Evolutionary conservation across 1,140 invertebrate species (phyloP).

Genomic region (Sminthurides bifidus): DNA sequence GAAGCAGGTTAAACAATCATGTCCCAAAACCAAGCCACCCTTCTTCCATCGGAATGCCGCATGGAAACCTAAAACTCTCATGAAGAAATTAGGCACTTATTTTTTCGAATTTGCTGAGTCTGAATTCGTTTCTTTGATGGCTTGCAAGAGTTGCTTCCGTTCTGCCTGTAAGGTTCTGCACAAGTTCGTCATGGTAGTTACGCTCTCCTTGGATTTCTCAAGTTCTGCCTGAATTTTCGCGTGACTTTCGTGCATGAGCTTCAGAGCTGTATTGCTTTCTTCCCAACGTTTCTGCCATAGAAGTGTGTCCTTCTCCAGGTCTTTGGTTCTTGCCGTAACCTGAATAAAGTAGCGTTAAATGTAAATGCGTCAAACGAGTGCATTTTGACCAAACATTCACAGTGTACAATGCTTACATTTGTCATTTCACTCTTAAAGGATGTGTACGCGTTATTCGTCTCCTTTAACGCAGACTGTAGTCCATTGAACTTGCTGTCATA

Average conservation of each 20-base stretch:
- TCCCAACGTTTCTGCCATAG: slow-evolving; percentile 30
- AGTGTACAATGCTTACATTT: slow-evolving; percentile 13
- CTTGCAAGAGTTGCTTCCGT: no score
- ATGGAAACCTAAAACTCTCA: no score
- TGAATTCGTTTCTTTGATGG: no score
- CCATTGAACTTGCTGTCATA: slow-evolving; percentile 30
- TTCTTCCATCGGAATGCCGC: no score
- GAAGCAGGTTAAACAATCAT: no score
- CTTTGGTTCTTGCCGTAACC: slow-evolving; percentile 25
- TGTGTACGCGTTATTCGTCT: slow-evolving; percentile 27
- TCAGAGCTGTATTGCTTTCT: slow-evolving; percentile 17
- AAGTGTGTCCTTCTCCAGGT: slow-evolving; percentile 23
- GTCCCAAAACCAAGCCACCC: no score
- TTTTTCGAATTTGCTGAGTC: no score
- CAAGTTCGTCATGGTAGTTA: no score
- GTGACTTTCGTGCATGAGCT: slow-evolving; percentile 21
- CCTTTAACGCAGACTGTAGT: slow-evolving; percentile 23
- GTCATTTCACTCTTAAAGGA: slow-evolving; percentile 27
- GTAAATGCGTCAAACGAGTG: background rate
- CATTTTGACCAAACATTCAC: background rate
- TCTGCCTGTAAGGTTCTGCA: no score
- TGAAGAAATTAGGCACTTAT: no score
- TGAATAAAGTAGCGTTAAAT: background rate
- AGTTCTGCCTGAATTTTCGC: slow-evolving; percentile 19
- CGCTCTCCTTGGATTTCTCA: slow-evolving; percentile 17